Evolutionary conservation across 2,888 invertebrate genomes (phyloP).

Genomic region (Sinohyriopsis cumingii): DNA sequence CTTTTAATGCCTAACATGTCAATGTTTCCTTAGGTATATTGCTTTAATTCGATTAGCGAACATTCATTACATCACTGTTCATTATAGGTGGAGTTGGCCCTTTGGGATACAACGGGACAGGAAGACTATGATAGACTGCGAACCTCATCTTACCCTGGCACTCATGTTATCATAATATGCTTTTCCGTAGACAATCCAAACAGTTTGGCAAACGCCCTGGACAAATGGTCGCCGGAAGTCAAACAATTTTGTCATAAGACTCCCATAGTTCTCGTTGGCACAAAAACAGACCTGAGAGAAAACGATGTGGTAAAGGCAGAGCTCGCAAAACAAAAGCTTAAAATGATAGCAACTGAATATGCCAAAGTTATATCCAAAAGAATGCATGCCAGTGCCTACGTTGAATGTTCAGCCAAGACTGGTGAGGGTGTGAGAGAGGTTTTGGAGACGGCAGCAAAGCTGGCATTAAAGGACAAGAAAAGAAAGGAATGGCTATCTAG

Average conservation of each 20-base stretch:
- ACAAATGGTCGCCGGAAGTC: slow-evolving; percentile 98
- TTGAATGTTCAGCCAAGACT: slow-evolving; percentile 99
- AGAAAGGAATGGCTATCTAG: slow-evolving; percentile 62
- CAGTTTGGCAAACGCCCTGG: slow-evolving; percentile 98
- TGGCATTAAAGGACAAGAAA: slow-evolving; percentile 90
- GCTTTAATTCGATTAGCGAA: too few species aligned
- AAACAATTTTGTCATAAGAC: slow-evolving; percentile 98
- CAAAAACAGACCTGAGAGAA: slow-evolving; percentile 81
- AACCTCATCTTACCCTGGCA: slow-evolving; percentile 97
- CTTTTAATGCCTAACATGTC: too few species aligned
- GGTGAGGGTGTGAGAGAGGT: slow-evolving; percentile 99
- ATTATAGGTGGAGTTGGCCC: slow-evolving; percentile 73
- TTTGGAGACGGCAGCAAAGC: slow-evolving; percentile 98
- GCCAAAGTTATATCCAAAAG: slow-evolving; percentile 98
- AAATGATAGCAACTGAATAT: slow-evolving; percentile 97
- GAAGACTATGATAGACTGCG: slow-evolving; percentile 97
- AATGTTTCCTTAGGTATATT: too few species aligned
- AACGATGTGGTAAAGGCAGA: slow-evolving; percentile 73
- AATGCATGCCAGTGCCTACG: slow-evolving; percentile 97
- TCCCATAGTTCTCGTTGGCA: slow-evolving; percentile 98
- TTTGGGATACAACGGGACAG: slow-evolving; percentile 98
- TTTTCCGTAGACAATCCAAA: slow-evolving; percentile 99
- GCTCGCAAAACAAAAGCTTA: slow-evolving; percentile 98
- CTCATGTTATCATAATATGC: slow-evolving; percentile 99
- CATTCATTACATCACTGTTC: too few species aligned